Conservation (phyloP, 2,113 vertebrate species). For the Rallus limicola region DNA sequence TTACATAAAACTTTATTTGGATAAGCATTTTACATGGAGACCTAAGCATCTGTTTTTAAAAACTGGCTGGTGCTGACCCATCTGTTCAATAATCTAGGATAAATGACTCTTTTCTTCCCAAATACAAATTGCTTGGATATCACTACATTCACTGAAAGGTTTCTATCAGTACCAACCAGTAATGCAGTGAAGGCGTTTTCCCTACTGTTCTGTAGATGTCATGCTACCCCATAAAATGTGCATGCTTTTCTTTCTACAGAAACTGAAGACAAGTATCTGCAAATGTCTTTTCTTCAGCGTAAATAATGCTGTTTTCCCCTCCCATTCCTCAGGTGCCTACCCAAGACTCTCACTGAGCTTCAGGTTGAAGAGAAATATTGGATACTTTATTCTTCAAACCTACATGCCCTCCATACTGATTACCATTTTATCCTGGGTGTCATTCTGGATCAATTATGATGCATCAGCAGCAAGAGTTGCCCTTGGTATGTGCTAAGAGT, state of each 20-base stretch:
- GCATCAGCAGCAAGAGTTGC: constrained; percentile 97
- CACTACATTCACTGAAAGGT: background rate
- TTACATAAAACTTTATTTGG: background rate
- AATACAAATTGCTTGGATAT: background rate
- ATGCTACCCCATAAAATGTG: background rate
- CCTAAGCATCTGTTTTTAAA: constrained; percentile 3
- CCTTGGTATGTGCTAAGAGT: constrained; percentile 84
- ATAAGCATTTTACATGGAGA: constrained; percentile 4
- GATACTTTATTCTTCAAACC: constrained; percentile 98
- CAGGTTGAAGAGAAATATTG: constrained; percentile 97
- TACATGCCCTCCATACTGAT: constrained; percentile 99
- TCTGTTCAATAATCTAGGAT: background rate
- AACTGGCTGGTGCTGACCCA: background rate
- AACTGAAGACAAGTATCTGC: constrained; percentile 41
- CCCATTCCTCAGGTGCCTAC: constrained; percentile 86
- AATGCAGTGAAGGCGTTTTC: background rate
- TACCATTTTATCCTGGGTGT: constrained; percentile 98
- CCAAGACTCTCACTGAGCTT: constrained; percentile 97
- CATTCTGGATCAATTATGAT: constrained; percentile 99
- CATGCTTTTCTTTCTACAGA: constrained; percentile 20
- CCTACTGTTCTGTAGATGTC: constrained; percentile 29
- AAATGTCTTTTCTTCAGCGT: constrained; percentile 6
- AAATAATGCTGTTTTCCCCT: constrained; percentile 12
- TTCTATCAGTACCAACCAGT: background rate
- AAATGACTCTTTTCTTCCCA: background rate